Evolutionary conservation across 2,888 invertebrate genomes (phyloP).

Genomic region (Liopterus haemorrhoidalis): DNA sequence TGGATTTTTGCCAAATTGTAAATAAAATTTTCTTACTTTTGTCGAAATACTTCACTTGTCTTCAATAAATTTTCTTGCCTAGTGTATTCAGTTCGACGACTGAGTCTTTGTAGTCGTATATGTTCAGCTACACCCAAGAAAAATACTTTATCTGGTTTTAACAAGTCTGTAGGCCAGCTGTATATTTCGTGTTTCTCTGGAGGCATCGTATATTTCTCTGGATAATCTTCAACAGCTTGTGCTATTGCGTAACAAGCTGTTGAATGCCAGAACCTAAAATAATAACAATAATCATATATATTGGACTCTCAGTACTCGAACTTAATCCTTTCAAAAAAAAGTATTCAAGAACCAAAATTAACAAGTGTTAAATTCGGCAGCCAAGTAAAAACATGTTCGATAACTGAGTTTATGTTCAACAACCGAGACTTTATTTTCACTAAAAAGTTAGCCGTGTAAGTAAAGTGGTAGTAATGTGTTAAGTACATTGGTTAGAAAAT

Average conservation of each 20-base stretch:
- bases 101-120: slow-evolving; percentile 39
- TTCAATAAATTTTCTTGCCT: slow-evolving; percentile 39
- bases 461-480: too few relatives aligned
- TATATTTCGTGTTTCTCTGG: slow-evolving; percentile 38
- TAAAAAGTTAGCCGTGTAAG: too few relatives aligned
- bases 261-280: slow-evolving; percentile 47
- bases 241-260: slow-evolving; percentile 46
- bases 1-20: too few relatives aligned
- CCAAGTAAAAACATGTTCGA: too few relatives aligned
- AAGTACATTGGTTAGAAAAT: too few relatives aligned
- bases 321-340: too few relatives aligned
- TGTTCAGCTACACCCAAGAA: slow-evolving; percentile 45
- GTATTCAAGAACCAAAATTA: too few relatives aligned
- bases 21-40: slow-evolving; percentile 36
- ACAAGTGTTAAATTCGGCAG: too few relatives aligned
- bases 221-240: slow-evolving; percentile 37
- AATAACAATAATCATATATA: background rate
- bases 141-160: slow-evolving; percentile 45
- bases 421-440: too few relatives aligned
- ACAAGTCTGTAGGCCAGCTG: slow-evolving; percentile 46
- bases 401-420: too few relatives aligned
- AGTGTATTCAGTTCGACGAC: slow-evolving; percentile 35
- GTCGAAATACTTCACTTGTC: slow-evolving; percentile 35
- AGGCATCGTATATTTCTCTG: slow-evolving; percentile 36
- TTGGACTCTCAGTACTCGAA: background rate